Percentiles rank a stretch among this genome's conserved stretches.
These are phyloP conservation scores for Helleia helle DNA, from an alignment of 2,888 invertebrate species.

Conservation along the genomic window DNA sequence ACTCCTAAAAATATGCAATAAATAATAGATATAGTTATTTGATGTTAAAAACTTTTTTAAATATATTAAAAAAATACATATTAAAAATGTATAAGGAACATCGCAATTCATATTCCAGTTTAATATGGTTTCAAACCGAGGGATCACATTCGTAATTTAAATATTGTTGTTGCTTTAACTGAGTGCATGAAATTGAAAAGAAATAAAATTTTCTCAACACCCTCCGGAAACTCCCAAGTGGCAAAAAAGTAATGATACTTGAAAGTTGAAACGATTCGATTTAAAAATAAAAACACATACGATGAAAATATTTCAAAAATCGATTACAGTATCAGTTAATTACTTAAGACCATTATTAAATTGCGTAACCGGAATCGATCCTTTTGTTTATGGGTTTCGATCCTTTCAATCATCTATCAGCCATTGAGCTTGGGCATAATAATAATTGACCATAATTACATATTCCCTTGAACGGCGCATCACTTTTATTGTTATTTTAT, in stretches of 20 bases:
- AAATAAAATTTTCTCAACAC: slow-evolving; percentile 59
- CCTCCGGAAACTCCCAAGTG: slow-evolving; percentile 29
- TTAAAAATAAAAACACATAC: slow-evolving; percentile 18
- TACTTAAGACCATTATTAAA: slow-evolving; percentile 62
- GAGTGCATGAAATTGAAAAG: slow-evolving; percentile 69
- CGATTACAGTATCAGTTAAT: slow-evolving; percentile 57
- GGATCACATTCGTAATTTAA: slow-evolving; percentile 58
- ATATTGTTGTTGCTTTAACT: slow-evolving; percentile 68
- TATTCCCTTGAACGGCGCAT: slow-evolving; percentile 68
- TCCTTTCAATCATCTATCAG: slow-evolving; percentile 73
- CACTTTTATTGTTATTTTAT: slow-evolving; percentile 74
- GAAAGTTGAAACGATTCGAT: slow-evolving; percentile 30
- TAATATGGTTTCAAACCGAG: slow-evolving; percentile 22
- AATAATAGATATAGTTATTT: too few relatives aligned
- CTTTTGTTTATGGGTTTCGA: slow-evolving; percentile 71
- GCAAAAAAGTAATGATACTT: slow-evolving; percentile 29
- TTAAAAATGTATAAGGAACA: too few relatives aligned
- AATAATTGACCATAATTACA: slow-evolving; percentile 75
- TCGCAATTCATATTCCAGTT: slow-evolving; percentile 4
- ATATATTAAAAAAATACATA: slow-evolving; percentile 6
- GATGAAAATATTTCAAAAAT: slow-evolving; percentile 30
- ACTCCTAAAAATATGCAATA: too few relatives aligned
- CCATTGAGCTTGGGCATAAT: slow-evolving; percentile 70
- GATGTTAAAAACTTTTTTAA: too few relatives aligned
- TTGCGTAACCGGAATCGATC: slow-evolving; percentile 67